Base-by-base conservation (phyloP, 2,797 vertebrate genomes). In the Paguma larvata region DNA sequence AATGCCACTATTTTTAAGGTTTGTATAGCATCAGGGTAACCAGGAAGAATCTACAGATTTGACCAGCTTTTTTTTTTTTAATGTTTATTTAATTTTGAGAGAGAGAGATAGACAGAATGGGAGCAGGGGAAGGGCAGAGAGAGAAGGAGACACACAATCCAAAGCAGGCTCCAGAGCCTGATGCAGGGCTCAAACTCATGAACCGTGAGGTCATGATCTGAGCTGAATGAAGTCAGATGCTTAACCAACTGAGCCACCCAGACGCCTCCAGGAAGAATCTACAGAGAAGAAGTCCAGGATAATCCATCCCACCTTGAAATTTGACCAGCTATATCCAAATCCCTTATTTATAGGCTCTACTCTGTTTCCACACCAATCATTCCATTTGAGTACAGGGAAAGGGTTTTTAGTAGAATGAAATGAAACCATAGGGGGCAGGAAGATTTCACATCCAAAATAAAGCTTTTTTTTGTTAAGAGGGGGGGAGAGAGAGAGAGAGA, bases 291-390 rank as follows among this genome's bases (percentile, higher is more conserved):
- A 80, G n/a, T 59, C 14, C 41, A 91, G 92, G 16, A 23, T 79
- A 86, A 59, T 89, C 78, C 63, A 41, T 75, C 41, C 46, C 73
- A 93, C 46, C 53, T 94, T 85, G 92, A 96, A 94, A 96, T 91
- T 8, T 85, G 23, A 94, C 38, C 53, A 87, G 23, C 16, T 89
- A 44, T 72, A 89, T 92, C 56, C n/a, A 96, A 73, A 79, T 91
- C 63, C 84, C 12, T 83, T 75, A 83, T 65, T 86, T 91, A 19
- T 32, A 79, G 38, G 10, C 46, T 86, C 8, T 80, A 85, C 16
- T 93, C 12, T 80, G 13, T 85, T 95, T 95, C n/a, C 65, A 91
- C 38, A 89, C 5, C n/a, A 65, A 65, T 67, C n/a, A 75, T 87
- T 89, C 38, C 53, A 30, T 75, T 48, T 85, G 67, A 95, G 41